Percentiles rank a stretch among this genome's conserved stretches.
Conservation (phyloP, 2,113 vertebrate genomes). For the Sturnus vulgaris region DNA sequence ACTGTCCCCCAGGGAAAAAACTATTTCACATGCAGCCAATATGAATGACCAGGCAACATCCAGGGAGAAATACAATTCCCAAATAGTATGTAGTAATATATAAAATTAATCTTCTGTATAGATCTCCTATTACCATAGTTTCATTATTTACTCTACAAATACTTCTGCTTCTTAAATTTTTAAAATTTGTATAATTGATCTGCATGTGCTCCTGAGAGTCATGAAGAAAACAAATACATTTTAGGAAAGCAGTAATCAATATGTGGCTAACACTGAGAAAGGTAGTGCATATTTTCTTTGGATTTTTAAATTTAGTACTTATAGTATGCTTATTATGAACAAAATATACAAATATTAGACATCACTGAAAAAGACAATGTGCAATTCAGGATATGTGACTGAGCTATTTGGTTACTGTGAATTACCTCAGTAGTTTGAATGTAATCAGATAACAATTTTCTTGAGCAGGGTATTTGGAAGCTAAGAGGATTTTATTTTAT, state of each 20-base stretch:
- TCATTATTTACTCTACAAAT: background rate
- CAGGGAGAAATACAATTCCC: background rate
- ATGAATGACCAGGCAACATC: background rate
- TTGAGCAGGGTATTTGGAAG: background rate
- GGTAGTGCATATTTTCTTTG: background rate
- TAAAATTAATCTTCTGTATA: background rate
- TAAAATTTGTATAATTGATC: background rate
- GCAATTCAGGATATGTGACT: background rate
- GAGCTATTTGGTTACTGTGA: background rate
- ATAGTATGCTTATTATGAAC: background rate
- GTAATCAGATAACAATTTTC: background rate
- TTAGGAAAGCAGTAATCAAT: background rate
- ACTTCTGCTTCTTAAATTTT: background rate
- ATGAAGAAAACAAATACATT: background rate
- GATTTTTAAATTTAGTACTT: background rate
- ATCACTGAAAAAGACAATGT: background rate
- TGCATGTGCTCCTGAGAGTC: background rate
- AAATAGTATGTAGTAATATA: background rate
- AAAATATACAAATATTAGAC: background rate
- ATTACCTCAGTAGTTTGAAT: background rate
- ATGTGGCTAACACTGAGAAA: background rate
- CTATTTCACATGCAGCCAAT: fast-evolving
- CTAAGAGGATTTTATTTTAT: background rate
- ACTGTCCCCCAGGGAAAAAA: background rate
- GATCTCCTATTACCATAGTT: background rate